Percentiles rank a stretch among this genome's conserved stretches.
phyloP scores from a whole-genome alignment of 2,113 vertebrate genomes.

The Gallinago undulata region DNA sequence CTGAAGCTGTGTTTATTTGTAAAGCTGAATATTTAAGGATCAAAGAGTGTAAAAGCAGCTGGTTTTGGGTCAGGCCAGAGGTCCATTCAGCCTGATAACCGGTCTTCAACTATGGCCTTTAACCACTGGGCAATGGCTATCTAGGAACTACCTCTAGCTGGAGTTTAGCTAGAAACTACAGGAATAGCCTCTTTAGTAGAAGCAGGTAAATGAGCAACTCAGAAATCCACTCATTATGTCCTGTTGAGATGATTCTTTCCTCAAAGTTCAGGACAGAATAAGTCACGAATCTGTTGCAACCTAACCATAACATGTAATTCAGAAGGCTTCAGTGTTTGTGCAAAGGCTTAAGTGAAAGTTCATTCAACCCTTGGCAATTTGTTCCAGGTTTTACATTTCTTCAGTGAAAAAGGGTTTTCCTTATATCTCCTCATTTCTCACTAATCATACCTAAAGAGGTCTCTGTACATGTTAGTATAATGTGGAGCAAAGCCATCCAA shows the following conservation, averaged over 20 bases:
- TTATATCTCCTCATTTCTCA: background rate
- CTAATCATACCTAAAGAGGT: too few relatives aligned
- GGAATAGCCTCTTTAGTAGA: background rate
- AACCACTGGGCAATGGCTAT: background rate
- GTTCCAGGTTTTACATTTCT: background rate
- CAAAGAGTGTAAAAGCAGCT: background rate
- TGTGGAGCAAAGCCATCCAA: background rate
- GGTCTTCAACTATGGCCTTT: background rate
- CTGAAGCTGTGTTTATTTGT: background rate
- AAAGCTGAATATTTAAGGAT: background rate
- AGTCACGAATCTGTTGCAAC: background rate
- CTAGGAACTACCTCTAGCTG: background rate
- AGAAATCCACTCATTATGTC: background rate
- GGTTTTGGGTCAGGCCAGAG: background rate
- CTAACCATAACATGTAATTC: background rate
- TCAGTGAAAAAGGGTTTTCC: background rate
- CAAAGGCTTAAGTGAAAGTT: background rate
- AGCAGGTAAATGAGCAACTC: background rate
- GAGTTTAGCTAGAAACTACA: background rate
- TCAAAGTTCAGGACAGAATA: background rate
- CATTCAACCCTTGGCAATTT: background rate
- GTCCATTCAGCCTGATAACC: background rate
- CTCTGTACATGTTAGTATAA: rapidly evolving
- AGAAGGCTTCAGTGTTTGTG: background rate
- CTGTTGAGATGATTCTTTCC: background rate